phyloP scores from a whole-genome alignment of 2,113 vertebrate species.

The Leptodactylus fuscus region DNA sequence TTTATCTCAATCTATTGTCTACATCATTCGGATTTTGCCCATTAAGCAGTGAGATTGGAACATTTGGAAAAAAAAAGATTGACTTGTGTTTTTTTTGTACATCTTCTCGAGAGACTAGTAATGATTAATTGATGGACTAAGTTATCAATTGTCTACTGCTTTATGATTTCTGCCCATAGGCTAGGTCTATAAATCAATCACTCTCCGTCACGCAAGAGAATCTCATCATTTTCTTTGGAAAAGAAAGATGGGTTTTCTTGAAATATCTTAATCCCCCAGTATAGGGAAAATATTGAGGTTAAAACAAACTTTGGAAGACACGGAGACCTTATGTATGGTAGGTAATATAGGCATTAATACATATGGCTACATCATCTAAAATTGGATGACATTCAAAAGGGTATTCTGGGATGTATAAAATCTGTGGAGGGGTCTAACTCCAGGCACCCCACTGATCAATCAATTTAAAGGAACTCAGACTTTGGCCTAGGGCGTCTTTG shows the following conservation, averaged over 20 bases:
- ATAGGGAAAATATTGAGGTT: slow-evolving; percentile 4
- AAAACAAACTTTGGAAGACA: background rate
- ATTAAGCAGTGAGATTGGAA: slow-evolving; percentile 45
- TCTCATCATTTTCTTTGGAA: slow-evolving; percentile 29
- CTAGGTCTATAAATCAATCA: slow-evolving; percentile 26
- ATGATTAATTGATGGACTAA: slow-evolving; percentile 46
- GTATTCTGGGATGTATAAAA: too few species aligned
- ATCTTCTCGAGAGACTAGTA: slow-evolving; percentile 29
- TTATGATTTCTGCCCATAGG: slow-evolving; percentile 18
- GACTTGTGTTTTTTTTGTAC: slow-evolving; percentile 11
- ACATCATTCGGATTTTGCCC: slow-evolving; percentile 44
- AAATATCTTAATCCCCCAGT: slow-evolving; percentile 33
- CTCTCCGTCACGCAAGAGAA: background rate
- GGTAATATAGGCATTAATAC: background rate
- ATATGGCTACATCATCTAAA: background rate
- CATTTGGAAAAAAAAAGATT: slow-evolving; percentile 8
- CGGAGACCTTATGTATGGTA: background rate
- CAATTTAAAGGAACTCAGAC: too few species aligned
- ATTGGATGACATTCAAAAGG: too few species aligned
- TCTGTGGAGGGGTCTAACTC: too few species aligned
- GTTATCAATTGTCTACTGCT: slow-evolving; percentile 27
- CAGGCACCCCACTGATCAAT: too few species aligned
- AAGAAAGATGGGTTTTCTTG: background rate
- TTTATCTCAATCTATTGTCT: slow-evolving; percentile 48
- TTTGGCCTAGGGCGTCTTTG: too few species aligned